Conservation (phyloP, 2,888 invertebrate genomes). For the Trachelus troglodyta region DNA sequence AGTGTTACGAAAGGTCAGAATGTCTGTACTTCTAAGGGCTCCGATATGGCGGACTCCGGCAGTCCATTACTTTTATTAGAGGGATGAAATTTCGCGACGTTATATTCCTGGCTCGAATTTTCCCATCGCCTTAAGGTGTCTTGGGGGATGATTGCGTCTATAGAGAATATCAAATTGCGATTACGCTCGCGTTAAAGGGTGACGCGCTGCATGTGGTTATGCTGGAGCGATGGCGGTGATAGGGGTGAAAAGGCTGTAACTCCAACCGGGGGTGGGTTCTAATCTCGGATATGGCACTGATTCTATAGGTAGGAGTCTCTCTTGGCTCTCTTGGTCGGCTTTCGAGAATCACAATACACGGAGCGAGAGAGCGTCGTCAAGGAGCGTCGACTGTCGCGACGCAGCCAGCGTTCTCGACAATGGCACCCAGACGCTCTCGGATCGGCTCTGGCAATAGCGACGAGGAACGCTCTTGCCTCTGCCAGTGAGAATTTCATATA, state of each 20-base stretch:
- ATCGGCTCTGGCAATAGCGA: constrained; percentile 40
- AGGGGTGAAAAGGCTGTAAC: constrained; percentile 12
- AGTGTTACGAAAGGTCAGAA: neutral
- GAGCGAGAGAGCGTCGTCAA: constrained; percentile 14
- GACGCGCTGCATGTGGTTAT: neutral
- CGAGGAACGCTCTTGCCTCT: constrained; percentile 35
- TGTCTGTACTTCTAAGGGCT: neutral
- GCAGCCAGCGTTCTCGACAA: constrained; percentile 40
- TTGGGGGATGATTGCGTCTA: neutral
- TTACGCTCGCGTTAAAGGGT: constrained; percentile 18
- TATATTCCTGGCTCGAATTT: neutral
- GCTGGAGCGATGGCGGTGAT: neutral
- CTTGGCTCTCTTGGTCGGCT: constrained; percentile 11
- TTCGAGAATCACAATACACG: constrained; percentile 17
- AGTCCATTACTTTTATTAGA: neutral
- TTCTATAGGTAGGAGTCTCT: neutral
- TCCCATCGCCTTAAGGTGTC: neutral
- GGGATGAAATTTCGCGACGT: neutral
- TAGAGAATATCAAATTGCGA: constrained; percentile 30
- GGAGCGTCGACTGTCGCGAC: constrained; percentile 34
- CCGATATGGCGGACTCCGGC: neutral
- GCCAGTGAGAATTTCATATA: constrained; percentile 51
- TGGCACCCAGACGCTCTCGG: constrained; percentile 46
- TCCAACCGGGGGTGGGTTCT: constrained; percentile 26
- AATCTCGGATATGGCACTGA: constrained; percentile 41